Conservation (phyloP, 2,797 vertebrate genomes). For the Clarias fuscus region DNA sequence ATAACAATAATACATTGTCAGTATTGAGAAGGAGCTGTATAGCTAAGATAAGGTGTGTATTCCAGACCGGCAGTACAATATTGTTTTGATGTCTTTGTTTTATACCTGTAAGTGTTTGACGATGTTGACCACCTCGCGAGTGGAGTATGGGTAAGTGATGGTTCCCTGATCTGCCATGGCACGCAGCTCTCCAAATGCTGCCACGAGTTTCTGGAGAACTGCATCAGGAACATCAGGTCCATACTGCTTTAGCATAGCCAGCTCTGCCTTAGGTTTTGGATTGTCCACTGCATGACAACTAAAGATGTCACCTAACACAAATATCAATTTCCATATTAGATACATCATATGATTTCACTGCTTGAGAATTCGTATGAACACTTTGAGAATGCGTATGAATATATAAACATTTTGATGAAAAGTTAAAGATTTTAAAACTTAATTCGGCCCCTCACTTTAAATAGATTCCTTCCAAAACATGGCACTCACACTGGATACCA, state of each 20-base stretch:
- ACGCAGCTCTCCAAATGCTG: slow-evolving; percentile 92
- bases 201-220: slow-evolving; percentile 86
- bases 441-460: neutral
- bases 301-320: slow-evolving; percentile 88
- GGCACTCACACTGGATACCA: neutral
- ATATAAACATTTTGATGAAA: neutral
- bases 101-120: slow-evolving; percentile 95
- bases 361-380: no score
- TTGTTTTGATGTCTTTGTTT: neutral
- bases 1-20: neutral
- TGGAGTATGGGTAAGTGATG: slow-evolving; percentile 96
- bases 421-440: neutral
- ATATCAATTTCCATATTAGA: neutral
- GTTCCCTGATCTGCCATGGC: slow-evolving; percentile 92
- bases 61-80: neutral
- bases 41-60: neutral
- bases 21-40: neutral
- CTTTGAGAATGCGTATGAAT: neutral
- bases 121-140: slow-evolving; percentile 96
- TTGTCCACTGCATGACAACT: slow-evolving; percentile 98
- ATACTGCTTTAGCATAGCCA: slow-evolving; percentile 92
- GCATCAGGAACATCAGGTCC: slow-evolving; percentile 86
- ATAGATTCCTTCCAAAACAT: neutral
- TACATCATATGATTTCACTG: neutral
- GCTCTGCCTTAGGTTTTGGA: slow-evolving; percentile 88